These are phyloP conservation scores for Ormyrus labotus DNA, from an alignment of 2,888 invertebrate genomes.

Conservation along the genomic window DNA sequence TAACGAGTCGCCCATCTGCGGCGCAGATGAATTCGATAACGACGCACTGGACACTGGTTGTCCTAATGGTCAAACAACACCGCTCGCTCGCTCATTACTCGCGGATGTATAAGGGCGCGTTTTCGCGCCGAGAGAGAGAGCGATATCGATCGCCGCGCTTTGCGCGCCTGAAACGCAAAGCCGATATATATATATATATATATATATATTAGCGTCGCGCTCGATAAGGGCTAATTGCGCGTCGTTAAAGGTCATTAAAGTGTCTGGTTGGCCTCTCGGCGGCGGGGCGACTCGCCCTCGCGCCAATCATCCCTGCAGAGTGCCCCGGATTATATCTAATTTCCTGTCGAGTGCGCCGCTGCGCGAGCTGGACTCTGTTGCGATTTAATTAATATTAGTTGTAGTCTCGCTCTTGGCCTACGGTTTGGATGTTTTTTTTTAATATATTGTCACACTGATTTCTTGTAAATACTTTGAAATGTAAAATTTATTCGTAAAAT, in stretches of 20 bases:
- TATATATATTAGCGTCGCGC: slow-evolving; percentile 57
- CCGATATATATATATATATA: slow-evolving; percentile 61
- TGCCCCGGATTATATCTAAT: slow-evolving; percentile 36
- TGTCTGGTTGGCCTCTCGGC: slow-evolving; percentile 68
- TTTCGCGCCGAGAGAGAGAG: not conserved
- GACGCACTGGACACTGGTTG: slow-evolving; percentile 45
- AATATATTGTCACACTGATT: not conserved
- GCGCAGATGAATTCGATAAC: slow-evolving; percentile 41
- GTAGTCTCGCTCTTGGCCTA: too few relatives aligned
- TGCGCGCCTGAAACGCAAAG: slow-evolving; percentile 63
- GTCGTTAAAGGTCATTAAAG: slow-evolving; percentile 74
- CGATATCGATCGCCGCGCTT: slow-evolving; percentile 3
- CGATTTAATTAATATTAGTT: slow-evolving; percentile 12
- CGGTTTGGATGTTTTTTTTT: too few relatives aligned
- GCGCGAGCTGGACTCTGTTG: not conserved
- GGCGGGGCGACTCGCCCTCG: not conserved
- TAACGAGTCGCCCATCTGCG: not conserved
- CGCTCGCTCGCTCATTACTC: slow-evolving; percentile 53
- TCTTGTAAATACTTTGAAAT: not conserved
- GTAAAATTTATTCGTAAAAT: too few relatives aligned
- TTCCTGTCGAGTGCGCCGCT: slow-evolving; percentile 7
- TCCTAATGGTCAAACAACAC: slow-evolving; percentile 68
- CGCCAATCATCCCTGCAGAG: not conserved
- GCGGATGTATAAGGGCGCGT: slow-evolving; percentile 16
- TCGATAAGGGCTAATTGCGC: slow-evolving; percentile 71